Evolutionary conservation across 2,888 invertebrate genomes (phyloP).

Genomic region (Caenorhabditis becei): DNA sequence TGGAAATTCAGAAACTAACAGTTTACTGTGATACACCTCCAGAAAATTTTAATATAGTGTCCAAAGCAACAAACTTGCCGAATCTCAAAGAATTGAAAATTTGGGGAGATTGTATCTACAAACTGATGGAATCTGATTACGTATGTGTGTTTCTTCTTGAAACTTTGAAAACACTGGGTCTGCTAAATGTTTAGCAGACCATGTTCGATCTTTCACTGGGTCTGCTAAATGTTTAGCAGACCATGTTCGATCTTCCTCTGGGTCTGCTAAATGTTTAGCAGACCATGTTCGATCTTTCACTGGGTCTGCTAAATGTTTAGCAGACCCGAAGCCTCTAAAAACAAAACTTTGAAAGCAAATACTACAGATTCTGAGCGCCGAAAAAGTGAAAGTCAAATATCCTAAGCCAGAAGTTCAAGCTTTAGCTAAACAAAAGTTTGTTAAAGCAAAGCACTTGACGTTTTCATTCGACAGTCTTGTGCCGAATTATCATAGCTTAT

Average conservation of each 20-base stretch:
- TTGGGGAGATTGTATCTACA: neutral
- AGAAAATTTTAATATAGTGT: neutral
- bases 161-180: no score
- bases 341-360: no score
- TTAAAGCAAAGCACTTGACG: neutral
- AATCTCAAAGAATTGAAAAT: neutral
- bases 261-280: no score
- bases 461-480: neutral
- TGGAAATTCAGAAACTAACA: neutral
- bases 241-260: no score
- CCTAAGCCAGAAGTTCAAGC: neutral
- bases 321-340: no score
- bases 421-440: neutral
- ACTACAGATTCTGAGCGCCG: neutral
- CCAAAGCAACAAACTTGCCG: neutral
- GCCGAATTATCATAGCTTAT: slow-evolving; percentile 7
- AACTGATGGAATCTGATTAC: neutral
- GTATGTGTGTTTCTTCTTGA: neutral
- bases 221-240: no score
- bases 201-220: no score
- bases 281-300: no score
- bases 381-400: neutral
- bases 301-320: no score
- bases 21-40: neutral
- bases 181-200: no score